phyloP scores from a whole-genome alignment of 2,888 invertebrate genomes.

The Panopea generosa region DNA sequence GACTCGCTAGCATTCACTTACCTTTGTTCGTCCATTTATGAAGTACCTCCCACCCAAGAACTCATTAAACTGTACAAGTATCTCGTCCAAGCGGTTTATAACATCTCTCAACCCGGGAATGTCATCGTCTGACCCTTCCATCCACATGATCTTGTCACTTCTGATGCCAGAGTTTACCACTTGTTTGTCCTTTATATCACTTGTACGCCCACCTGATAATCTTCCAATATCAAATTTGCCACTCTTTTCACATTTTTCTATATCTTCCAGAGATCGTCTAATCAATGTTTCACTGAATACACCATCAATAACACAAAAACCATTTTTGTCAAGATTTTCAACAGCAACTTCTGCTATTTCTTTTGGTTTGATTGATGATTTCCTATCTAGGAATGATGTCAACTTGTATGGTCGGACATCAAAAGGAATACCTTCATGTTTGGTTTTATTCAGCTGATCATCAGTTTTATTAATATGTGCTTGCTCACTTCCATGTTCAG shows the following conservation, averaged over 20 bases:
- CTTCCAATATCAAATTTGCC: conserved; percentile 51
- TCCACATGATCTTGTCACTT: conserved; percentile 96
- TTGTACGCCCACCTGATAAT: conserved; percentile 61
- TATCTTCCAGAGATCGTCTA: conserved; percentile 45
- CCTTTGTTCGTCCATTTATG: conserved; percentile 96
- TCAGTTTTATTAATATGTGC: not conserved
- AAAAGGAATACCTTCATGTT: conserved; percentile 45
- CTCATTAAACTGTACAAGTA: conserved; percentile 47
- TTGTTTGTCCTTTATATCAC: conserved; percentile 51
- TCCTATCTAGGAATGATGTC: conserved; percentile 20
- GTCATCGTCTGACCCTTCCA: conserved; percentile 87
- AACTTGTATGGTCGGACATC: conserved; percentile 42
- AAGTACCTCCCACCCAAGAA: conserved; percentile 88
- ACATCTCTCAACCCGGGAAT: conserved; percentile 45
- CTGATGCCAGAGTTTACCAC: conserved; percentile 87
- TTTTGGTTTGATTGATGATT: conserved; percentile 2
- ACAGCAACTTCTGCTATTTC: conserved; percentile 44
- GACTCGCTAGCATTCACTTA: conserved; percentile 87
- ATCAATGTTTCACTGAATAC: conserved; percentile 46
- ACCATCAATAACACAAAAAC: conserved; percentile 61
- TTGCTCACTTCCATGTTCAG: not conserved
- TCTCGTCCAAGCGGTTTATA: conserved; percentile 56
- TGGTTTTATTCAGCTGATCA: not conserved
- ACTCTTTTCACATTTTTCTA: no score
- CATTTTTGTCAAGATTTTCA: conserved; percentile 38